Evolutionary conservation across 1,140 invertebrate genomes (phyloP), one percentile per base, ranked within the genome.

Genomic region (Drosophila virilis): DNA sequence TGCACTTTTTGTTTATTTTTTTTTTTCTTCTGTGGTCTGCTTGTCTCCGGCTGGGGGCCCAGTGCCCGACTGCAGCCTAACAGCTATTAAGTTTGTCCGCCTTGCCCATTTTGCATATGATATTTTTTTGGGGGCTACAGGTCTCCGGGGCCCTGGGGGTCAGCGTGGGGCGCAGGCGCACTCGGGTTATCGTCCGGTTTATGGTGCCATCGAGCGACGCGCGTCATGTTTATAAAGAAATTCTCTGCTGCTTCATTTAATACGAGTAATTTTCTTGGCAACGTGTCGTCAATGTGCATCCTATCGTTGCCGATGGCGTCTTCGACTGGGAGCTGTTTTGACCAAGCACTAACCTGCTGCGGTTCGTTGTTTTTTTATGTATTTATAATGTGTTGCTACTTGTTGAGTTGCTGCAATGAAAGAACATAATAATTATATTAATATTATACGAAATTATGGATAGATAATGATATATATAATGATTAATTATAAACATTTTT

Each of bases 201-300:
- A 89, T 86, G 83, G 84, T 86, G 83, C 79, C 83, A 86, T 88
- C 83, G 51, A 17, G 40, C 15, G 48, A 35, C 37, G 80, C 74
- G 77, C 82, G 55, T 82, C 83, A 88, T 88, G 83, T 86, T 89
- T 86, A 83, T 88, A 80, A 68, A 71, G 84, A 86, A 86, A 89
- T 88, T 80, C 77, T 67, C 74, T 55, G 70, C 55, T 60, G 12
- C 52, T 28, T 54, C 66, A 74, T 54, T 75, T 83, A 88, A 88
- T 74, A 61, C 50, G 28, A 40, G 70, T 86, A 82, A 86, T 86
- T 86, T 86, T 88, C 65, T 62, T 51, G 74, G 52, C 78, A 70
- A 60, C 68, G 69, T 81, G 77, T 70, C 77, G 64, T 69, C 66
- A 64, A 71, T 66, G 64, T 45, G 66, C 78, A 80, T 62, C 59